Evolutionary conservation across 2,113 vertebrate genomes (phyloP).

Genomic region (Maylandia zebra): DNA sequence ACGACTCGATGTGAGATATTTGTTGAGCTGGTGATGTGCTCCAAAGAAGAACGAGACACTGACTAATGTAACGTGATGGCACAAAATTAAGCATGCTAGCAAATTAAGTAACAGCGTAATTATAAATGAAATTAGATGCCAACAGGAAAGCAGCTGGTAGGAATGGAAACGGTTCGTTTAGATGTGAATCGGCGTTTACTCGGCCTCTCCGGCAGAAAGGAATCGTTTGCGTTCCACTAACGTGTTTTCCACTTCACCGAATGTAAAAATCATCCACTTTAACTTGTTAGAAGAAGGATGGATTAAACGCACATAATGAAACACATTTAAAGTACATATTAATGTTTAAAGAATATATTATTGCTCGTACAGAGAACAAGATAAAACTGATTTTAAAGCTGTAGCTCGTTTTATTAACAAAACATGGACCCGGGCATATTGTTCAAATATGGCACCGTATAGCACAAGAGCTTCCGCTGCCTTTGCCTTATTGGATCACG

Average conservation of each 20-base stretch:
- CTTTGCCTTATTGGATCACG: background rate
- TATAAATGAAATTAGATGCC: background rate
- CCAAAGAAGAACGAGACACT: constrained; percentile 12
- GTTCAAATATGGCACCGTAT: background rate
- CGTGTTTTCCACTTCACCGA: background rate
- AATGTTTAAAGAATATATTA: background rate
- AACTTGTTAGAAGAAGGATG: background rate
- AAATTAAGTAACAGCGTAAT: background rate
- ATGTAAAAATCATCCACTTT: background rate
- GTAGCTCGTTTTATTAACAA: background rate
- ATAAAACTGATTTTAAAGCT: background rate
- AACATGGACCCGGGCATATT: constrained; percentile 17
- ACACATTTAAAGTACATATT: background rate
- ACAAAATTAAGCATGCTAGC: background rate
- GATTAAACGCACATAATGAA: background rate
- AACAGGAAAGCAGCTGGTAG: background rate
- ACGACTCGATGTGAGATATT: constrained; percentile 27
- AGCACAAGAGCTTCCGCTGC: background rate
- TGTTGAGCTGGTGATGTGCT: constrained; percentile 39
- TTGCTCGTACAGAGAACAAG: background rate
- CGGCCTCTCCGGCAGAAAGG: background rate
- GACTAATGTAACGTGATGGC: constrained; percentile 20
- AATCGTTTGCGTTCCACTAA: background rate
- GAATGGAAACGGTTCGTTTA: background rate
- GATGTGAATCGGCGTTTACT: background rate